These are phyloP conservation scores for Ectobius pallidus DNA, from an alignment of 2,888 invertebrate species.

Conservation along the genomic window DNA sequence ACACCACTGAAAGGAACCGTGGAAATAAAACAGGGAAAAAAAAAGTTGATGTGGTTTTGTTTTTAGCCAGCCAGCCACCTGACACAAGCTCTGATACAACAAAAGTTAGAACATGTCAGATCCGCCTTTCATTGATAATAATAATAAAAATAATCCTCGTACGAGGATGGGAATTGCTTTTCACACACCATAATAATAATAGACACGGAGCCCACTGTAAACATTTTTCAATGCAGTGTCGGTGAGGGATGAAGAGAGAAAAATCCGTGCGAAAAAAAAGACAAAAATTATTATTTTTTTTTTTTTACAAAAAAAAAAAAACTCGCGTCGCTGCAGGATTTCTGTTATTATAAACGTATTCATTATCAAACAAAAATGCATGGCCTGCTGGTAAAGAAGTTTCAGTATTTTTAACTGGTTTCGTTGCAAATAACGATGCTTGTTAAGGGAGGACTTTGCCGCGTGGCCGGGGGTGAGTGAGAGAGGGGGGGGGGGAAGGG, in stretches of 20 bases:
- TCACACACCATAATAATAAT: background rate
- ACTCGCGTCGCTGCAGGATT: conserved; percentile 27
- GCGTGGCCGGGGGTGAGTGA: conserved; percentile 47
- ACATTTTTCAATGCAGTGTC: conserved; percentile 23
- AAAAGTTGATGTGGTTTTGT: too few relatives aligned
- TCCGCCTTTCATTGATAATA: too few relatives aligned
- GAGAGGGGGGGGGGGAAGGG: conserved; percentile 41
- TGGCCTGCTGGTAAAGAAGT: conserved; percentile 39
- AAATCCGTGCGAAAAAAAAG: conserved; percentile 18
- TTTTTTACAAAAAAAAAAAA: conserved; percentile 17
- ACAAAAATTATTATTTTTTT: conserved; percentile 14
- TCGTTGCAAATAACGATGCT: conserved; percentile 51
- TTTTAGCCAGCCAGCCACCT: background rate
- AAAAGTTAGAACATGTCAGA: too few relatives aligned
- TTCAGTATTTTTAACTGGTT: conserved; percentile 43
- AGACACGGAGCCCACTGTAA: conserved; percentile 21
- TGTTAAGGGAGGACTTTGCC: conserved; percentile 47
- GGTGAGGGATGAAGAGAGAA: background rate
- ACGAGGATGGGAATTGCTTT: background rate
- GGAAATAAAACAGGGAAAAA: background rate
- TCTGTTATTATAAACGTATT: conserved; percentile 43
- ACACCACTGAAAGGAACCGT: background rate
- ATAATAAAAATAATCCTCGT: too few relatives aligned
- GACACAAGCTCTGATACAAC: too few relatives aligned
- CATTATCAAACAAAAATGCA: conserved; percentile 39